These are phyloP conservation scores for Thysanoteuthis rhombus DNA, from an alignment of 2,888 invertebrate species.

Conservation along the genomic window DNA sequence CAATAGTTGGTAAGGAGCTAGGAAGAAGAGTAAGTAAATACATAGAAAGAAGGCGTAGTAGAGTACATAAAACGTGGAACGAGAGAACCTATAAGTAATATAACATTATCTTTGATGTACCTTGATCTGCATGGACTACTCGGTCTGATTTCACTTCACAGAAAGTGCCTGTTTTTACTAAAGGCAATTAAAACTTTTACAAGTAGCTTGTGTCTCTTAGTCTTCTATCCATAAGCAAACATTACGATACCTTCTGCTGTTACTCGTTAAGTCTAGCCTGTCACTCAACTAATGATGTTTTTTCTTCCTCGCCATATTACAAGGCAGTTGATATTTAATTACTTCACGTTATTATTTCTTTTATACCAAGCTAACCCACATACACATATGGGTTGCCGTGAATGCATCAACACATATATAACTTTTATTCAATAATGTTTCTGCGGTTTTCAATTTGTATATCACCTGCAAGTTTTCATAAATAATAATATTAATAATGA, in stretches of 20 bases:
- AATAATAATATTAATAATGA: not conserved
- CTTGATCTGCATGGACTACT: not conserved
- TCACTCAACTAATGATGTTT: constrained; percentile 12
- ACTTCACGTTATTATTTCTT: not conserved
- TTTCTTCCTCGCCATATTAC: not conserved
- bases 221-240: not conserved
- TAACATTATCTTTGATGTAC: not conserved
- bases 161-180: not conserved
- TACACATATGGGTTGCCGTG: not conserved
- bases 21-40: not conserved
- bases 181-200: constrained; percentile 12
- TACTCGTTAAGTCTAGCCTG: not conserved
- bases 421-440: not conserved
- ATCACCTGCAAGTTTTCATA: not conserved
- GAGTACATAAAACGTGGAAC: not conserved
- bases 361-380: not conserved
- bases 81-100: not conserved
- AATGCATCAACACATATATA: not conserved
- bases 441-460: not conserved
- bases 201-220: not conserved
- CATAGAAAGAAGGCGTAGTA: not conserved
- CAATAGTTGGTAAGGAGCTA: not conserved
- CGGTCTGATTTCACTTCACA: not conserved
- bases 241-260: not conserved
- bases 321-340: not conserved